Percentiles rank a stretch among this genome's conserved stretches.
These are phyloP conservation scores for Oscheius sp. DNA, from an alignment of 1,140 invertebrate genomes.

Conservation along the genomic window DNA sequence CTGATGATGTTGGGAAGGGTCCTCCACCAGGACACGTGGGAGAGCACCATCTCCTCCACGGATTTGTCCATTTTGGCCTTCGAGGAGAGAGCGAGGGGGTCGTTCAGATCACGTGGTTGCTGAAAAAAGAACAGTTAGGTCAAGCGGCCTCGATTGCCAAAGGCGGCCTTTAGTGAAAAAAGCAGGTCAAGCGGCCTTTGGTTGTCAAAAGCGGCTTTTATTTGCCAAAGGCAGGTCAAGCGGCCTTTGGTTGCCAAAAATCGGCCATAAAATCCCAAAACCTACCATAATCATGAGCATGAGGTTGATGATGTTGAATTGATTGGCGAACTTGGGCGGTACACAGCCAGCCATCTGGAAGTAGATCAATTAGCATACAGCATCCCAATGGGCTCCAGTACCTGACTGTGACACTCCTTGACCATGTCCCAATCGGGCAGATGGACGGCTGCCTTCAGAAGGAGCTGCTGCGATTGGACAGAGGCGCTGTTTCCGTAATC, in stretches of 20 bases:
- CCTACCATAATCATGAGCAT: constrained; percentile 25
- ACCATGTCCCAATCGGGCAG: constrained; percentile 25
- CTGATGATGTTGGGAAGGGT: constrained; percentile 15
- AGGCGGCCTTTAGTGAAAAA: too few relatives aligned
- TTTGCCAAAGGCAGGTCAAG: too few relatives aligned
- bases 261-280: background rate
- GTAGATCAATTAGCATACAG: background rate
- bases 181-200: too few relatives aligned
- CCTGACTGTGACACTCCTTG: constrained; percentile 14
- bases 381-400: background rate
- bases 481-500: constrained; percentile 9
- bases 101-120: constrained; percentile 9
- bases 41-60: background rate
- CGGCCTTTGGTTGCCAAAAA: constrained; percentile 9
- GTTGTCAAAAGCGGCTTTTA: too few relatives aligned
- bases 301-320: constrained; percentile 10
- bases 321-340: background rate
- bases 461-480: background rate
- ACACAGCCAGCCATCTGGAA: constrained; percentile 11
- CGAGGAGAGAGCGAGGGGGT: background rate
- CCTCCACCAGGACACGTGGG: constrained; percentile 13
- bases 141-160: background rate
- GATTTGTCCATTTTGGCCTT: background rate
- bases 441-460: constrained; percentile 14
- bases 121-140: background rate